Evolutionary conservation across 2,113 vertebrate genomes (phyloP).

Genomic region (Ctenodactylus gundi): DNA sequence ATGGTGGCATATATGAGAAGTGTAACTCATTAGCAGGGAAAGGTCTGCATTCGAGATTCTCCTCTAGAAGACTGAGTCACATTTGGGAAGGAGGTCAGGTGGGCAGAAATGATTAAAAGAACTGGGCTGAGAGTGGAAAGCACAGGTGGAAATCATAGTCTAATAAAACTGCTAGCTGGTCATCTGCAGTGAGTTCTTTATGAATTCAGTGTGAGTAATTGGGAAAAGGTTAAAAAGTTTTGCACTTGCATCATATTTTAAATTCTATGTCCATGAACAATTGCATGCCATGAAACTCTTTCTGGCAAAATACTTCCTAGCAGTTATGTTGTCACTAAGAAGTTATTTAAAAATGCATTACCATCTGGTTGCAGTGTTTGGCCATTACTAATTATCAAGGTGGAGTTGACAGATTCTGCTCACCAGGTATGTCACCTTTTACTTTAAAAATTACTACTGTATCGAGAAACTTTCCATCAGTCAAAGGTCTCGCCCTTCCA

Average conservation of each 20-base stretch:
- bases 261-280: background rate
- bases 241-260: constrained; percentile 1
- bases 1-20: background rate
- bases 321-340: background rate
- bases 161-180: background rate
- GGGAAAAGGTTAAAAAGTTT: background rate
- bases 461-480: background rate
- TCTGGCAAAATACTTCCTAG: background rate
- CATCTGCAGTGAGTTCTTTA: background rate
- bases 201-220: background rate
- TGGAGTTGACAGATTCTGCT: background rate
- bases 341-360: background rate
- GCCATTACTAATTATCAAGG: background rate
- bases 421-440: background rate
- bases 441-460: background rate
- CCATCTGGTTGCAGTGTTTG: background rate
- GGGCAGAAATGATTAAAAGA: background rate
- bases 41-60: background rate
- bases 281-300: background rate
- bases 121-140: background rate
- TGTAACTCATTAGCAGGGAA: background rate
- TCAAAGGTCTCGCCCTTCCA: background rate
- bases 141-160: background rate
- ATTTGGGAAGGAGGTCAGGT: background rate
- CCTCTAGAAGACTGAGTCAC: background rate